Evolutionary conservation across 2,888 invertebrate genomes (phyloP).

Genomic region (Dorcus hopei): DNA sequence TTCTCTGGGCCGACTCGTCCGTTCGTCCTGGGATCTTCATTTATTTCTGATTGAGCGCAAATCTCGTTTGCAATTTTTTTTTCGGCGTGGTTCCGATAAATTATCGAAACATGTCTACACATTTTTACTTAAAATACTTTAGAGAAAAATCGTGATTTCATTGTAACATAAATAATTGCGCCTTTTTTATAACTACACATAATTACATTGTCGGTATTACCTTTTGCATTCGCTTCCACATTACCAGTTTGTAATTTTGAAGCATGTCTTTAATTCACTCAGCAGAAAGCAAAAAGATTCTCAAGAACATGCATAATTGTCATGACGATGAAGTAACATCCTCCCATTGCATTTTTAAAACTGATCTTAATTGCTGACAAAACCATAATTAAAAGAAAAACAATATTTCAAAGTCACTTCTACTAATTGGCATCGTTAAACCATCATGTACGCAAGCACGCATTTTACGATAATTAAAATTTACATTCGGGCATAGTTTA

Average conservation of each 20-base stretch:
- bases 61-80: not conserved
- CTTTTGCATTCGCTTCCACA: not conserved
- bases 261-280: no score
- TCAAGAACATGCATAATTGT: no score
- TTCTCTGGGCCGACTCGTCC: conserved; percentile 10
- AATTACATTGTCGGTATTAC: no score
- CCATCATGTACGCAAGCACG: not conserved
- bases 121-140: not conserved
- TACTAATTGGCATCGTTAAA: not conserved
- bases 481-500: not conserved
- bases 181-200: not conserved
- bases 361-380: not conserved
- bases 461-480: not conserved
- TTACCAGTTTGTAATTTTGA: no score
- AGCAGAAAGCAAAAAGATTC: no score
- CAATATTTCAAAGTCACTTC: not conserved
- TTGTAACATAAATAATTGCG: not conserved
- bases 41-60: not conserved
- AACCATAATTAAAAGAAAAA: not conserved
- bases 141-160: not conserved
- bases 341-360: not conserved
- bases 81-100: not conserved
- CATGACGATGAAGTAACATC: not conserved
- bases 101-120: not conserved
- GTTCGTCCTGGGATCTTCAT: conserved; percentile 10